phyloP scores from a whole-genome alignment of 2,113 vertebrate genomes.

The Anseranas semipalmata region DNA sequence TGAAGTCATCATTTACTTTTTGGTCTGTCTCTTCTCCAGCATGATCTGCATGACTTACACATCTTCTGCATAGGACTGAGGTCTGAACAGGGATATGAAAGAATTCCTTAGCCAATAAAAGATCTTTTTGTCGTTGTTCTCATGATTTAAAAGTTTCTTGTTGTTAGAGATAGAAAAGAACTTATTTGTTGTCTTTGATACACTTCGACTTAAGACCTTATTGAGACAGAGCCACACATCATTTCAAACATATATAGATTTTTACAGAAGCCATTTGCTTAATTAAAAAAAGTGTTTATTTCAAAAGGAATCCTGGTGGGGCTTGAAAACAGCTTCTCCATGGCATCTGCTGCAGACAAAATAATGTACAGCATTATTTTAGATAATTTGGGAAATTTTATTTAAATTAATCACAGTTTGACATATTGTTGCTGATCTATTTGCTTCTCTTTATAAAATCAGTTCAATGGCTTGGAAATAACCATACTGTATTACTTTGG shows the following conservation, averaged over 20 bases:
- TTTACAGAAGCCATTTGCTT: background rate
- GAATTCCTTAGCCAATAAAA: background rate
- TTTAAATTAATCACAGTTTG: background rate
- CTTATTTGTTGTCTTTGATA: background rate
- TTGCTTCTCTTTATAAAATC: background rate
- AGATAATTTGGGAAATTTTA: background rate
- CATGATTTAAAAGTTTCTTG: background rate
- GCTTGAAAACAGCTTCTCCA: background rate
- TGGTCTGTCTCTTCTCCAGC: background rate
- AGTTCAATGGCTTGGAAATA: background rate
- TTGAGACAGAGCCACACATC: background rate
- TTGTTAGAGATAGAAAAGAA: background rate
- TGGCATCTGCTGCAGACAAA: background rate
- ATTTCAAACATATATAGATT: background rate
- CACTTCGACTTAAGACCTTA: background rate
- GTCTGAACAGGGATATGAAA: background rate
- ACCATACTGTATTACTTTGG: fast-evolving
- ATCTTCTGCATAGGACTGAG: background rate
- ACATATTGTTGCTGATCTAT: background rate
- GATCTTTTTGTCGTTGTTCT: background rate
- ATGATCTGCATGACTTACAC: background rate
- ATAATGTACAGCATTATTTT: background rate
- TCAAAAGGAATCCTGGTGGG: background rate
- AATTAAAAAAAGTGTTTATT: background rate
- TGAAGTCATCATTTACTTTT: background rate